Conservation (phyloP, 2,797 vertebrate genomes). For the Sebastiscus tertius region DNA sequence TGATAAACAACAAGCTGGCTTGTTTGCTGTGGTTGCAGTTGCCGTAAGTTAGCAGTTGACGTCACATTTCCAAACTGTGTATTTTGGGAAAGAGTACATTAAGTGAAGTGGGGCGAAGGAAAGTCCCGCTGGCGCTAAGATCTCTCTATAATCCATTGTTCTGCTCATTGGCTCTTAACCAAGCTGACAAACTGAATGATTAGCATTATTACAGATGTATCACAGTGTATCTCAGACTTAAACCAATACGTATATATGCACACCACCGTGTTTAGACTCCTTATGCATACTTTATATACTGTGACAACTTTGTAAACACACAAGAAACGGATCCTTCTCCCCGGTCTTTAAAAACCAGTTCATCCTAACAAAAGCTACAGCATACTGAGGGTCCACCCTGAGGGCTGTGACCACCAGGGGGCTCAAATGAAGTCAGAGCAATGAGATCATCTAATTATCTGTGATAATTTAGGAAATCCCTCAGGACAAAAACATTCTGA, state of each 20-base stretch:
- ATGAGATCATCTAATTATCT: slow-evolving; percentile 50
- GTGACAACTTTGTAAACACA: slow-evolving; percentile 6
- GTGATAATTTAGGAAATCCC: slow-evolving; percentile 41
- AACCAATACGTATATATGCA: background rate
- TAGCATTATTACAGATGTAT: background rate
- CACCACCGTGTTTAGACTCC: background rate
- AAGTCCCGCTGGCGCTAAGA: background rate
- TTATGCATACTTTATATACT: background rate
- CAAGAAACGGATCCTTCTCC: slow-evolving; percentile 11
- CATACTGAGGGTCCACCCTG: slow-evolving; percentile 31
- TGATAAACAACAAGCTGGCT: slow-evolving; percentile 56
- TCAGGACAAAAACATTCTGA: slow-evolving; percentile 26
- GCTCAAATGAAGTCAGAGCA: slow-evolving; percentile 17
- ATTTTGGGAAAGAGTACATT: slow-evolving; percentile 22
- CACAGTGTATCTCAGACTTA: background rate
- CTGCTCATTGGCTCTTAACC: background rate
- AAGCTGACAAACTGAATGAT: background rate
- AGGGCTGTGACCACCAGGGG: slow-evolving; percentile 15
- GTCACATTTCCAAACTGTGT: slow-evolving; percentile 41
- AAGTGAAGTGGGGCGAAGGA: slow-evolving; percentile 24
- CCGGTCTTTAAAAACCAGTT: slow-evolving; percentile 4
- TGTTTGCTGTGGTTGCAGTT: slow-evolving; percentile 56
- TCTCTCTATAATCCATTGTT: background rate
- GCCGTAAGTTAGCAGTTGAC: slow-evolving; percentile 30
- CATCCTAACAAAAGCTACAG: slow-evolving; percentile 33